Evolutionary conservation across 2,797 vertebrate genomes (phyloP), one percentile per base, ranked within the genome.

Genomic region (Pyrrhura leucotis): DNA sequence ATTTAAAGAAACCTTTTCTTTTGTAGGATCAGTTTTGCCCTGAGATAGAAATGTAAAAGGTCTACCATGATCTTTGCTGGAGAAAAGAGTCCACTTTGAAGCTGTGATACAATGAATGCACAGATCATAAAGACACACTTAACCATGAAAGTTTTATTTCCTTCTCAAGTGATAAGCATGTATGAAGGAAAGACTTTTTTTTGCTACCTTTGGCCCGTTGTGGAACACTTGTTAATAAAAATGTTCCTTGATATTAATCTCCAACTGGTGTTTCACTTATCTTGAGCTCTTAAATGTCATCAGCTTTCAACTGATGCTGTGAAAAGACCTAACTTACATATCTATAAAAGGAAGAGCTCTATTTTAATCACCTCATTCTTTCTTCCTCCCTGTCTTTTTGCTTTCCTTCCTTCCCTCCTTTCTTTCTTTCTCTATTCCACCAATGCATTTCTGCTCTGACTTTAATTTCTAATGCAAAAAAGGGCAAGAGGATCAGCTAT

Each of bases 221-320:
- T 51, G 40, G 84, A 92, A 80, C 23, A 85, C 54, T 75, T 85
- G 68, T 79, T 91, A 80, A 73, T 94, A 93, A 96, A 96, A 89
- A 80, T 67, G 23, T 82, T 94, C 74, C 77, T 85, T 76, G 71
- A 81, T 78, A 50, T 48, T 77, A 47, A 90, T 94, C 74, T 95
- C 94, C 77, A 93, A 44, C 68, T 92, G 90, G 31, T 88, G 65
- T 90, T 91, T 96, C 82, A 90, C 74, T 88, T 93, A 44, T n/a
- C 82, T 83, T 68, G 85, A 78, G 68, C 90, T 85, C 85, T 94
- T 68, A 92, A 97, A 96, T 94, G 75, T 81, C 90, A 91, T 76
- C 74, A 93, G 69, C 76, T 88, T 47, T 87, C 69, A 74, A n/a
- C 2, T 62, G 66, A 44, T 76, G 77, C 76, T 67, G 76, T 8